phyloP scores from a whole-genome alignment of 1,140 invertebrate genomes.

The Drosophila bocki region DNA sequence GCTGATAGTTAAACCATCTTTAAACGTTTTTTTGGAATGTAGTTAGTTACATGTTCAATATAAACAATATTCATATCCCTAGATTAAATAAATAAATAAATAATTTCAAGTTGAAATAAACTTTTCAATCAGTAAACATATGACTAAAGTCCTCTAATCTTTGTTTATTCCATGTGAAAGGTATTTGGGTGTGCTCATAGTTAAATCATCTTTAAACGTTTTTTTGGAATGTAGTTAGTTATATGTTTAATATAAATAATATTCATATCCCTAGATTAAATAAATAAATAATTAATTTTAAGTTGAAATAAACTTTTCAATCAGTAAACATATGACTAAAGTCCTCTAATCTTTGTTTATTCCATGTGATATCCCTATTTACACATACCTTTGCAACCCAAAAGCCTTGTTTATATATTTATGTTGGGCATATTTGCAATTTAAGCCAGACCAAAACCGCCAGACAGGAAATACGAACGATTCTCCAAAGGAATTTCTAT shows the following conservation, averaged over 20 bases:
- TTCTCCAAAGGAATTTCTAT: neutral
- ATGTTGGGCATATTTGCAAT: neutral
- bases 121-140: neutral
- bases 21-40: no score
- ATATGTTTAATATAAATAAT: no score
- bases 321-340: neutral
- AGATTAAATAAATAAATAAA: neutral
- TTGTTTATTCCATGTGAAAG: neutral
- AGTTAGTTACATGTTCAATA: no score
- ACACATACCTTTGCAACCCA: neutral
- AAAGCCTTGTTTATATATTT: neutral
- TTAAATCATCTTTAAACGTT: no score
- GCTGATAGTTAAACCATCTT: no score
- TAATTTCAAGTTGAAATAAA: neutral
- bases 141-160: neutral
- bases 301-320: neutral
- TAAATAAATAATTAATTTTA: neutral
- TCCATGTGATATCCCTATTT: neutral
- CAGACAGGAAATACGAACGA: conserved; percentile 19
- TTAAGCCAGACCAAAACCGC: neutral
- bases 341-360: neutral
- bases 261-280: no score
- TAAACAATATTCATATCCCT: no score
- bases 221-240: no score
- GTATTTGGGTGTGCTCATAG: no score